phyloP scores from a whole-genome alignment of 2,797 vertebrate species.

The Tolypeutes matacus region DNA sequence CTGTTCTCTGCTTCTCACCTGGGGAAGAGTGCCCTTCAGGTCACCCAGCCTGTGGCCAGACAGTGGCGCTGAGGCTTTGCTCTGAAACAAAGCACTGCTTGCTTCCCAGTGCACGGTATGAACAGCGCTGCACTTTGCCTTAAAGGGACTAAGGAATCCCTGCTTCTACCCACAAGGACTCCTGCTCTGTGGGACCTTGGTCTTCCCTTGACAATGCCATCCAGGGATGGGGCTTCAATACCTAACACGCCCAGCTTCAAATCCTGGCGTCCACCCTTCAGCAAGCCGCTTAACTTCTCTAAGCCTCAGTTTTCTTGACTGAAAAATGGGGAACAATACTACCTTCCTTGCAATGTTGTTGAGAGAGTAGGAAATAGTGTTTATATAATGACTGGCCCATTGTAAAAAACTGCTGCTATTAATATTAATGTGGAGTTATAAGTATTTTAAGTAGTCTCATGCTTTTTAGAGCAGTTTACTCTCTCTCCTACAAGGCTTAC shows the following conservation, averaged over 20 bases:
- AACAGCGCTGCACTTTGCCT: not conserved
- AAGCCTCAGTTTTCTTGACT: slow-evolving; percentile 6
- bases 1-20: not conserved
- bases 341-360: not conserved
- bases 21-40: not conserved
- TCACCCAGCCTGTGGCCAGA: not conserved
- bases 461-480: not conserved
- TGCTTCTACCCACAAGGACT: not conserved
- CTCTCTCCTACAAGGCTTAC: not conserved
- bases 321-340: not conserved
- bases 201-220: not conserved
- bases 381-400: not conserved
- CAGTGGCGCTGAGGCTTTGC: not conserved
- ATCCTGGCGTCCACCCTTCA: not conserved
- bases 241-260: not conserved
- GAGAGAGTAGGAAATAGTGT: not conserved
- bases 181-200: not conserved
- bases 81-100: not conserved
- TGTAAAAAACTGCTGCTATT: not conserved
- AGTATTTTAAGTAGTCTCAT: not conserved
- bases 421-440: not conserved
- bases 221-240: not conserved
- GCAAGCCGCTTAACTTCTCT: not conserved
- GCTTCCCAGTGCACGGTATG: not conserved
- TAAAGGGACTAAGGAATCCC: not conserved